phyloP scores from a whole-genome alignment of 1,140 invertebrate species.

The Triops longicaudatus region DNA sequence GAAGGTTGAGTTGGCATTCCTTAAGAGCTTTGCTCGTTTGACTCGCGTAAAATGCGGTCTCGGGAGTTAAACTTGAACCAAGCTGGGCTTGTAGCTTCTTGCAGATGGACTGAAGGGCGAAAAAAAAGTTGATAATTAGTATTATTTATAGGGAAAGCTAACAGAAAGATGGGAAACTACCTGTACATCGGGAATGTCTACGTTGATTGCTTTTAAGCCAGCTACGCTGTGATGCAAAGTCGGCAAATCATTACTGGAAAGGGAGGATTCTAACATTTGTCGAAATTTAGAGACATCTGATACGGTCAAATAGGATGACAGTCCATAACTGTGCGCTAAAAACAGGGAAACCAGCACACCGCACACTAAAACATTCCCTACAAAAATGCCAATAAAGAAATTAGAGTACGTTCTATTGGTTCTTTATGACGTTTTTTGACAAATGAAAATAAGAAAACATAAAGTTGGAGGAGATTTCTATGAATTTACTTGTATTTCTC shows the following conservation, averaged over 20 bases:
- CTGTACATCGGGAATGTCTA: constrained; percentile 20
- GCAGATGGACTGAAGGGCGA: not conserved
- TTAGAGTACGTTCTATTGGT: too few relatives aligned
- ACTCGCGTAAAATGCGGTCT: not conserved
- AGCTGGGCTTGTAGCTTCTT: constrained; percentile 6
- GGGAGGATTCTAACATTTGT: constrained; percentile 18
- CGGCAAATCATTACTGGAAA: constrained; percentile 17
- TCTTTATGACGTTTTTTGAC: not conserved
- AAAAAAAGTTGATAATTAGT: not conserved
- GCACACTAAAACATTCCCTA: not conserved
- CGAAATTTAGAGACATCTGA: constrained; percentile 16
- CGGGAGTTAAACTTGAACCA: not conserved
- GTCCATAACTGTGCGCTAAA: constrained; percentile 16
- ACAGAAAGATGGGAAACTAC: not conserved
- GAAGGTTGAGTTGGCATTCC: not conserved
- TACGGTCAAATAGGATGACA: constrained; percentile 22
- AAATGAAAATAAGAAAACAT: not conserved
- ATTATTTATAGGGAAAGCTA: not conserved
- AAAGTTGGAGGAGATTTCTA: not conserved
- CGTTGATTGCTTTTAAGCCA: constrained; percentile 11
- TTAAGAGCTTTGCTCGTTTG: not conserved
- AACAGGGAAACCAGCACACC: constrained; percentile 14
- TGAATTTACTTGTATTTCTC: not conserved
- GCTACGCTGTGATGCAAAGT: constrained; percentile 19
- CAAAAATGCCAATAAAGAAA: too few relatives aligned